Conservation (phyloP, 2,113 vertebrate genomes). For the Hippocampus mohnikei region DNA sequence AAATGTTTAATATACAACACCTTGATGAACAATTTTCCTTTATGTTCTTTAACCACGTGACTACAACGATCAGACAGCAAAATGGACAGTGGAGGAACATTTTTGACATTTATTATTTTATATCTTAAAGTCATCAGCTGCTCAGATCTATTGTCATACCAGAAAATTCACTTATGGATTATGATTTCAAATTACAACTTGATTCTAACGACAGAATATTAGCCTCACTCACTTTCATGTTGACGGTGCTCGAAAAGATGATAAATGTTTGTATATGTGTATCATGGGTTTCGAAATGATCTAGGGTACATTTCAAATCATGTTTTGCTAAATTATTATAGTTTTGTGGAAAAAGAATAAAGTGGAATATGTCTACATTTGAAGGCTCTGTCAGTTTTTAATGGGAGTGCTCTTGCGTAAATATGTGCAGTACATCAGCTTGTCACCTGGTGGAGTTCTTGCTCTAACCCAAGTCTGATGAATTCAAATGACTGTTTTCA, state of each 20-base stretch:
- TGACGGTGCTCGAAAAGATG: neutral
- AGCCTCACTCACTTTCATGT: neutral
- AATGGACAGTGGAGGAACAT: neutral
- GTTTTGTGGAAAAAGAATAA: constrained; percentile 35
- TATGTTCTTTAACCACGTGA: neutral
- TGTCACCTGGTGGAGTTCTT: constrained; percentile 30
- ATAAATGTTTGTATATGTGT: neutral
- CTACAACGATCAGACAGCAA: neutral
- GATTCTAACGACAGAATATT: neutral
- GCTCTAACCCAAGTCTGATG: neutral
- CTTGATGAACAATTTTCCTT: neutral
- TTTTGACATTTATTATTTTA: neutral
- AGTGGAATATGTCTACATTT: constrained; percentile 23
- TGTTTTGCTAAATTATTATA: constrained; percentile 48
- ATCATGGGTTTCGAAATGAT: constrained; percentile 9
- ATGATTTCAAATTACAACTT: neutral
- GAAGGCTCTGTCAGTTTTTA: neutral
- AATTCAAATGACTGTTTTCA: neutral
- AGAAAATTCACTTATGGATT: neutral
- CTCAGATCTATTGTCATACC: neutral
- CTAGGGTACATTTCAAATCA: constrained; percentile 20
- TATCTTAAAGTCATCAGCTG: neutral
- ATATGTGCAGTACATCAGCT: neutral
- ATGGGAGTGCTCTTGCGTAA: neutral
- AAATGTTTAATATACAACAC: neutral